Percentiles rank a stretch among this genome's conserved stretches.
phyloP scores from a whole-genome alignment of 2,888 invertebrate genomes.

The Cephus rjabovi region DNA sequence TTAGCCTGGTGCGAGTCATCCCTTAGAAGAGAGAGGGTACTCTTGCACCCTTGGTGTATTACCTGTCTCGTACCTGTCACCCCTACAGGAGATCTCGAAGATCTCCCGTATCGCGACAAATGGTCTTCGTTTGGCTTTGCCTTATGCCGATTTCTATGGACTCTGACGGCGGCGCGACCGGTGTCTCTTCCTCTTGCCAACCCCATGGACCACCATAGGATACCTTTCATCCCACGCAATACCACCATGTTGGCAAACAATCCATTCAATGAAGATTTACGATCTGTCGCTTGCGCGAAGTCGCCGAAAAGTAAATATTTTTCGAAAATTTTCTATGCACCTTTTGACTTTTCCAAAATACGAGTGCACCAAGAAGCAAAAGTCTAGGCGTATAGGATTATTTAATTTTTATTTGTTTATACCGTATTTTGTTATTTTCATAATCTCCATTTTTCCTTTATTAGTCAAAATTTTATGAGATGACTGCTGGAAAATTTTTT shows the following conservation, averaged over 20 bases:
- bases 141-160: conserved; percentile 56
- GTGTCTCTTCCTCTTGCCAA: conserved; percentile 16
- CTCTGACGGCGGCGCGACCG: conserved; percentile 24
- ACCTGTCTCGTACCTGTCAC: conserved; percentile 49
- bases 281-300: conserved; percentile 31
- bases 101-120: conserved; percentile 56
- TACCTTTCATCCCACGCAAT: conserved; percentile 19
- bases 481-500: not conserved
- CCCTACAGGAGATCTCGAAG: conserved; percentile 32
- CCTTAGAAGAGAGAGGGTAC: not conserved
- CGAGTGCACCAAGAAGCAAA: not conserved
- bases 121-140: conserved; percentile 46
- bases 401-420: not conserved
- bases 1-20: not conserved
- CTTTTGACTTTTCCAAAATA: conserved; percentile 3
- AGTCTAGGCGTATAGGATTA: conserved; percentile 6
- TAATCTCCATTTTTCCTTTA: not conserved
- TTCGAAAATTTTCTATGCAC: not conserved
- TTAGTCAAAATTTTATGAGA: not conserved
- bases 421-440: not conserved
- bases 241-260: conserved; percentile 48
- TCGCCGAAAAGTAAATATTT: conserved; percentile 13
- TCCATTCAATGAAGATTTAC: conserved; percentile 53
- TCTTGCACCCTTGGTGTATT: conserved; percentile 21
- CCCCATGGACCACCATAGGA: conserved; percentile 2